These are phyloP conservation scores for Leucophenga montana DNA, from an alignment of 2,888 invertebrate species.

Conservation along the genomic window DNA sequence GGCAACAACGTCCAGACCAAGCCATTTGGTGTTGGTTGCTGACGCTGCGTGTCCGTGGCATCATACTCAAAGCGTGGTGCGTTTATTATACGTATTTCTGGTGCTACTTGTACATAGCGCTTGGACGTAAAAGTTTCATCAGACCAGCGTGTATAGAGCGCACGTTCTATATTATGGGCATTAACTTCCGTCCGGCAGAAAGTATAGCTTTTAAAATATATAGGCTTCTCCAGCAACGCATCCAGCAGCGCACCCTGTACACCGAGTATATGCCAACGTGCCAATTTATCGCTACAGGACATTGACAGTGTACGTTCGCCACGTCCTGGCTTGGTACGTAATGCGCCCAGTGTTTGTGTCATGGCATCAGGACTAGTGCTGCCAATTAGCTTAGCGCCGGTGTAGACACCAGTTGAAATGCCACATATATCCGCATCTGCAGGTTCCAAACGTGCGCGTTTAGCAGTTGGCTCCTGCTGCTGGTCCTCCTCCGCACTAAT, in stretches of 20 bases:
- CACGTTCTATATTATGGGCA: constrained; percentile 76
- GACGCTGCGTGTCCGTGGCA: constrained; percentile 68
- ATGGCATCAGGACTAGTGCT: constrained; percentile 74
- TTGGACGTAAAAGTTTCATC: constrained; percentile 31
- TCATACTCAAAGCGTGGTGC: constrained; percentile 70
- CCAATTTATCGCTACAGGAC: constrained; percentile 95
- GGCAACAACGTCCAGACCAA: constrained; percentile 77
- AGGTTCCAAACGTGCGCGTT: constrained; percentile 33
- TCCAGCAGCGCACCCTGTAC: constrained; percentile 87
- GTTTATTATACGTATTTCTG: constrained; percentile 55
- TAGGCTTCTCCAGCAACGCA: constrained; percentile 78
- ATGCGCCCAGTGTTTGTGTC: constrained; percentile 81
- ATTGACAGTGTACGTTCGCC: constrained; percentile 91
- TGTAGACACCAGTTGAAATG: constrained; percentile 73
- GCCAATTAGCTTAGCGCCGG: constrained; percentile 89
- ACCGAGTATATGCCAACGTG: constrained; percentile 90
- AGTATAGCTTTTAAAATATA: constrained; percentile 81
- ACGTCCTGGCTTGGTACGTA: constrained; percentile 91
- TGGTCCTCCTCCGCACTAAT: constrained; percentile 76
- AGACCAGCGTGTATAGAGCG: constrained; percentile 73
- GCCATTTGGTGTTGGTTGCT: constrained; percentile 77
- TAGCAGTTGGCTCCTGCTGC: constrained; percentile 32
- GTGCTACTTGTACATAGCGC: constrained; percentile 54
- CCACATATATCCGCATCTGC: neutral
- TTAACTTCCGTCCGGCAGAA: constrained; percentile 81